Percentiles rank a stretch among this genome's conserved stretches.
phyloP scores from a whole-genome alignment of 2,888 invertebrate genomes.

The Pharmacophagus antenor region DNA sequence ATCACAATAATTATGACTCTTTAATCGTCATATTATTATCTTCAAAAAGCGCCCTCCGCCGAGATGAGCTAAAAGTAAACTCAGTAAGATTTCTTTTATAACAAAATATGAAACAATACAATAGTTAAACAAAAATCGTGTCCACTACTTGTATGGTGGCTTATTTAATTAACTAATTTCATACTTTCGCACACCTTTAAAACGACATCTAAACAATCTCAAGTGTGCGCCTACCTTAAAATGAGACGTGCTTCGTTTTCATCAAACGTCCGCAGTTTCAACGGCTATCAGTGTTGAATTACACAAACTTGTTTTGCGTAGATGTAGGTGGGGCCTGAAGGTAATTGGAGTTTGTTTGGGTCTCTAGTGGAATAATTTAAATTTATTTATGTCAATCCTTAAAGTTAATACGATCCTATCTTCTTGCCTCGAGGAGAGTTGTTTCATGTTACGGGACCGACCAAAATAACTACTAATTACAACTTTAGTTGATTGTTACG shows the following conservation, averaged over 20 bases:
- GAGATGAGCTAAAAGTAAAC: too few species aligned
- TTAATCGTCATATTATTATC: too few species aligned
- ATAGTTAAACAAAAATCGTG: too few species aligned
- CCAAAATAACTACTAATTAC: constrained; percentile 28
- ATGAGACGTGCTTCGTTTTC: constrained; percentile 24
- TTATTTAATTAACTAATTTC: too few species aligned
- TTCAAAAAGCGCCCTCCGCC: too few species aligned
- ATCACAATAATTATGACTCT: too few species aligned
- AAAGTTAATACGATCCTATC: constrained; percentile 28
- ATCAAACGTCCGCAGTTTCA: constrained; percentile 26
- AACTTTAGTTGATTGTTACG: constrained; percentile 24
- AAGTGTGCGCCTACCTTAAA: constrained; percentile 19
- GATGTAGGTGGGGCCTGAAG: constrained; percentile 23
- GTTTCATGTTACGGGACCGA: constrained; percentile 20
- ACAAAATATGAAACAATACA: too few species aligned
- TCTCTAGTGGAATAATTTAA: constrained; percentile 28
- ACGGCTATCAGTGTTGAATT: constrained; percentile 27
- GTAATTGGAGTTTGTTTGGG: constrained; percentile 28
- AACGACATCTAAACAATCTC: not conserved
- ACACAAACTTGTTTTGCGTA: constrained; percentile 23
- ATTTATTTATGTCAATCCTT: constrained; percentile 30
- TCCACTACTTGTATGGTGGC: not conserved
- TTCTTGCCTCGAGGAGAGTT: constrained; percentile 25
- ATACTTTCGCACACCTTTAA: not conserved
- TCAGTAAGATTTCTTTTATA: too few species aligned